Evolutionary conservation across 2,113 vertebrate species (phyloP).

Genomic region (Diphyllodes magnificus): DNA sequence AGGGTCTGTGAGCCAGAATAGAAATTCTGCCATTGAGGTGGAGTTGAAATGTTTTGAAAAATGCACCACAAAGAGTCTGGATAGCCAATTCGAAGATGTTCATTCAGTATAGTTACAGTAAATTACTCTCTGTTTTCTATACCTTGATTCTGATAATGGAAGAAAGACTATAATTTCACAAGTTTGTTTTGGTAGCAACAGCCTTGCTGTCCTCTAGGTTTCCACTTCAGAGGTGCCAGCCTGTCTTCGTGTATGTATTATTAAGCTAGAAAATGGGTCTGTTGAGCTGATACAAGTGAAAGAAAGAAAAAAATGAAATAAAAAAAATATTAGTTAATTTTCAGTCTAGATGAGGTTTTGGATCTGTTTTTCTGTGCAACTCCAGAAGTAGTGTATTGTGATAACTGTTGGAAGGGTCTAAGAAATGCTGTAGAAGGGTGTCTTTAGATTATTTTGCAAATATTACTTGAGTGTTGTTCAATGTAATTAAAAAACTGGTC

Average conservation of each 20-base stretch:
- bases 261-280: neutral
- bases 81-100: neutral
- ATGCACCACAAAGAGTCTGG: neutral
- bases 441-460: neutral
- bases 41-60: neutral
- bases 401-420: neutral
- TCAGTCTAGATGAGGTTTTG: neutral
- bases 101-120: neutral
- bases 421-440: neutral
- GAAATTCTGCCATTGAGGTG: neutral
- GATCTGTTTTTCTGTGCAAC: neutral
- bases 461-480: neutral
- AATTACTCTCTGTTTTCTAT: neutral
- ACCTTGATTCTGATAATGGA: neutral
- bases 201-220: neutral
- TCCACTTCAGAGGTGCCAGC: neutral
- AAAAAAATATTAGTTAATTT: neutral
- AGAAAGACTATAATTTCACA: neutral
- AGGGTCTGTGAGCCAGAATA: neutral
- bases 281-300: neutral
- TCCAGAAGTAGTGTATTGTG: neutral
- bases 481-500: neutral
- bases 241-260: neutral
- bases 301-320: accelerated
- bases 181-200: neutral